These are phyloP conservation scores for Drosophila algonquin DNA, from an alignment of 2,888 invertebrate species.

Conservation along the genomic window DNA sequence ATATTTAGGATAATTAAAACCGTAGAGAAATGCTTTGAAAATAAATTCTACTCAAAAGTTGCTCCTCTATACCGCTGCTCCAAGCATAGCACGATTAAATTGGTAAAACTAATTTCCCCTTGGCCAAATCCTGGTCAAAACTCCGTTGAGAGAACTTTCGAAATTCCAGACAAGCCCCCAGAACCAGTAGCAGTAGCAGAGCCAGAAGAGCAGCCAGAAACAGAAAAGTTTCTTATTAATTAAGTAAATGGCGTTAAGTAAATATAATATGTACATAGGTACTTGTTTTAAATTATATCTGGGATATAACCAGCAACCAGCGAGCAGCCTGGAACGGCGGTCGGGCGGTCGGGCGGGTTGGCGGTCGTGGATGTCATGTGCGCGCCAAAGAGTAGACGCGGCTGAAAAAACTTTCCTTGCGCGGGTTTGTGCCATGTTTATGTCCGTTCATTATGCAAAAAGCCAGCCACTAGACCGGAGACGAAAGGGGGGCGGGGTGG, in stretches of 20 bases:
- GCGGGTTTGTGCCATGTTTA: slow-evolving; percentile 49
- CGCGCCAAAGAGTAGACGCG: slow-evolving; percentile 44
- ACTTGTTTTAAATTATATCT: slow-evolving; percentile 40
- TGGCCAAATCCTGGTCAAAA: slow-evolving; percentile 30
- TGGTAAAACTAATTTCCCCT: slow-evolving; percentile 32
- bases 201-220: too few species aligned
- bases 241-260: slow-evolving; percentile 65
- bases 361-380: slow-evolving; percentile 48
- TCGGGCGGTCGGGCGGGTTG: too few species aligned
- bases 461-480: slow-evolving; percentile 48
- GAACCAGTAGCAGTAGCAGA: not conserved
- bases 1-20: not conserved
- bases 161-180: not conserved
- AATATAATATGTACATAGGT: slow-evolving; percentile 39
- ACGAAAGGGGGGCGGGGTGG: not conserved
- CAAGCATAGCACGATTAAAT: not conserved
- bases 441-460: slow-evolving; percentile 76
- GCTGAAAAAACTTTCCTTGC: slow-evolving; percentile 49
- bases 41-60: not conserved
- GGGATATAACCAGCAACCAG: slow-evolving; percentile 31
- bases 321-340: not conserved
- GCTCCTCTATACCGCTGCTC: not conserved
- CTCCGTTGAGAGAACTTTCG: slow-evolving; percentile 22
- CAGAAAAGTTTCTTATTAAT: slow-evolving; percentile 67
- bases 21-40: not conserved